Conservation (phyloP, 2,797 vertebrate genomes). For the Heterohyrax brucei region DNA sequence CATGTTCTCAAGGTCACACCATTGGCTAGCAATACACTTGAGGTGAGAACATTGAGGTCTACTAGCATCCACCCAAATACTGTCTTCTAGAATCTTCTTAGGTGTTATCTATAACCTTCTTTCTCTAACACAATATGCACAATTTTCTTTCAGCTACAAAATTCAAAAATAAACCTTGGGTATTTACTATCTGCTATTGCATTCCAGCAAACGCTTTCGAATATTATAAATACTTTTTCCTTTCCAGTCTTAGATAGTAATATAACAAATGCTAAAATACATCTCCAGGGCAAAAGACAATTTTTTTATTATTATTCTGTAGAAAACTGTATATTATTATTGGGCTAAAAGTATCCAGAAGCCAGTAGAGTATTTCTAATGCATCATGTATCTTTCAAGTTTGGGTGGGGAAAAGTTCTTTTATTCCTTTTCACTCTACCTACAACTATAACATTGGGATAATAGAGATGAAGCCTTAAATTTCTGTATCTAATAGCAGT, state of each 20-base stretch:
- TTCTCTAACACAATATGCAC: background rate
- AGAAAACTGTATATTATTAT: constrained; percentile 16
- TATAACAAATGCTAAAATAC: constrained; percentile 42
- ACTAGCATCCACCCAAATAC: background rate
- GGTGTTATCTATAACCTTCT: background rate
- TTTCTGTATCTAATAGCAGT: constrained; percentile 52
- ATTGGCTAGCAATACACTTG: background rate
- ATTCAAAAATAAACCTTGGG: background rate
- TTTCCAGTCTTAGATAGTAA: constrained; percentile 57
- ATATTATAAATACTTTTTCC: background rate
- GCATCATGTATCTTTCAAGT: constrained; percentile 47
- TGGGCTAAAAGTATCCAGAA: constrained; percentile 66
- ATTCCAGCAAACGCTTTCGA: background rate
- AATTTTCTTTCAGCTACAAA: background rate
- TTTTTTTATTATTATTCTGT: constrained; percentile 57
- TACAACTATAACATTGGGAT: constrained; percentile 56
- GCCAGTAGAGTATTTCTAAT: constrained; percentile 58
- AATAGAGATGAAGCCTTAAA: constrained; percentile 67
- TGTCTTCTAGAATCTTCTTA: background rate
- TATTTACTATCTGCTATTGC: background rate
- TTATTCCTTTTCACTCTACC: constrained; percentile 43
- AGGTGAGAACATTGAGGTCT: background rate
- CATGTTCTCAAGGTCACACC: background rate
- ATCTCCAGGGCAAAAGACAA: constrained; percentile 64
- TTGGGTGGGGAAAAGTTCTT: background rate